Base-by-base conservation (phyloP, 2,888 invertebrate species). In the Hedychridium roseum region DNA sequence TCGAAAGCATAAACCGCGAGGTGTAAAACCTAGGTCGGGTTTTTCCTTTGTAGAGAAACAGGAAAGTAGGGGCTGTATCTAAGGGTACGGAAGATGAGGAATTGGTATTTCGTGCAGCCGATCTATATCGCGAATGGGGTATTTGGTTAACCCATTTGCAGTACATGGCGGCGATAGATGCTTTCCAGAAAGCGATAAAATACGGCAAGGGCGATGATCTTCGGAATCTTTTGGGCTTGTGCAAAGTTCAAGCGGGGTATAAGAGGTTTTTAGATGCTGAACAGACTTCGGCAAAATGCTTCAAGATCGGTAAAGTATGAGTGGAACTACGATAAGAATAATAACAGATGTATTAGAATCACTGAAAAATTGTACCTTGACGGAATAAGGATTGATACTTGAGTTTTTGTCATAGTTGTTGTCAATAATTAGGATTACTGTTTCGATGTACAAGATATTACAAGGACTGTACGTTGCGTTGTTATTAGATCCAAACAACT, bases 41-140 rank as follows among this genome's bases (percentile, higher is more conserved):
- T n/a, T n/a, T n/a, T n/a, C n/a, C n/a, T n/a, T n/a, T n/a, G n/a
- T n/a, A n/a, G n/a, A n/a, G n/a, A n/a, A n/a, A n/a, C n/a, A n/a
- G n/a, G n/a, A n/a, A n/a, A n/a, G n/a, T n/a, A n/a, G n/a, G n/a
- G n/a, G n/a, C n/a, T n/a, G n/a, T n/a, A n/a, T n/a, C n/a, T n/a
- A n/a, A n/a, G n/a, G n/a, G n/a, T n/a, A n/a, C n/a, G n/a, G n/a
- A n/a, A n/a, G n/a, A n/a, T n/a, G n/a, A n/a, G n/a, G n/a, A n/a
- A n/a, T n/a, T n/a, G n/a, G n/a, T n/a, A n/a, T n/a, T n/a, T 43
- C 57, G 55, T 14, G 68, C 64, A 5, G 37, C 65, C 2, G 50
- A 59, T n/a, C 59, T 72, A 6, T 71, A 75, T 44, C 66, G 74
- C 3, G 74, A 75, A 62, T 72, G 71, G 71, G 76, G 68, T n/a